phyloP scores from a whole-genome alignment of 2,797 vertebrate genomes.

The Mionectes olivaceus region DNA sequence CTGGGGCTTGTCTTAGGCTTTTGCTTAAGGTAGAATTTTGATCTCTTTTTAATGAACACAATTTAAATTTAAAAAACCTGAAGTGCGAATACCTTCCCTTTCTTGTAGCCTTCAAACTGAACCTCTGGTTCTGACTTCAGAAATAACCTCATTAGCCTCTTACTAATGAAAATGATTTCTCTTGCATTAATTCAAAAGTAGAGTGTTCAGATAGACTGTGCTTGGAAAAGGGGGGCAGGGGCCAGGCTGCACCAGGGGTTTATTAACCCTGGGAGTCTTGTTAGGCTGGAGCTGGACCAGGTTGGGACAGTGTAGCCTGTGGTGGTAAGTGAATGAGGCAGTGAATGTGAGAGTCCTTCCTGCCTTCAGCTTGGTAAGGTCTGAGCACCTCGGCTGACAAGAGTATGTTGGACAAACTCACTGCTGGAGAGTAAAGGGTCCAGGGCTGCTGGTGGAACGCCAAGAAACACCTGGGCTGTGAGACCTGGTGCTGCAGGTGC shows the following conservation, averaged over 20 bases:
- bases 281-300: neutral
- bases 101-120: neutral
- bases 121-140: neutral
- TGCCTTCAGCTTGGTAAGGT: neutral
- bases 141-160: conserved; percentile 5
- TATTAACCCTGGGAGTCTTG: neutral
- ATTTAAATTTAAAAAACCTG: neutral
- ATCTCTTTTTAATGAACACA: neutral
- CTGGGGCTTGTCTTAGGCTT: neutral
- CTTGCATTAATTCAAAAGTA: neutral
- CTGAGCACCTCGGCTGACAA: neutral
- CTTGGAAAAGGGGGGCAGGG: neutral
- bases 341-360: rapidly evolving
- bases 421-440: neutral
- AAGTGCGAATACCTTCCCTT: neutral
- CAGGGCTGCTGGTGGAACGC: neutral
- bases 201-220: neutral
- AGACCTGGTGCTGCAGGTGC: neutral
- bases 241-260: neutral
- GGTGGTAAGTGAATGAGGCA: neutral
- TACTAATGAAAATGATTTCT: neutral
- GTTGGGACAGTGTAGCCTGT: neutral
- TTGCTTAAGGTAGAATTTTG: neutral
- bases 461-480: neutral
- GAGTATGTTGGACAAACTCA: neutral